Conservation (phyloP, 1,140 invertebrate genomes). For the Lepidurus arcticus region DNA sequence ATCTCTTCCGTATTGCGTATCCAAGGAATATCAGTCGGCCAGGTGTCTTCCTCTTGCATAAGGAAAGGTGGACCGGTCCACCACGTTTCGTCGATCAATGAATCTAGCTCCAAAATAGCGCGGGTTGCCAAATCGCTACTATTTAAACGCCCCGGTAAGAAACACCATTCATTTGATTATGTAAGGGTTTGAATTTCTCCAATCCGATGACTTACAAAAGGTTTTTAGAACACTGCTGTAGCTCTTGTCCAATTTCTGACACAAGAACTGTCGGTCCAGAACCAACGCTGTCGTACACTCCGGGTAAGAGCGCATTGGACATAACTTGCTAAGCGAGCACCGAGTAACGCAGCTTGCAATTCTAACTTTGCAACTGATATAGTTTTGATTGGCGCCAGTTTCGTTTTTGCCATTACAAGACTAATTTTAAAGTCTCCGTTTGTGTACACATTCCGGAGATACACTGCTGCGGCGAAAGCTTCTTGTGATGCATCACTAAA, state of each 20-base stretch:
- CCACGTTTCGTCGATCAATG: background rate
- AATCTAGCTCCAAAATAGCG: background rate
- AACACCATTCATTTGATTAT: conserved; percentile 19
- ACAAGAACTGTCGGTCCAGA: conserved; percentile 28
- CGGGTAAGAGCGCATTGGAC: background rate
- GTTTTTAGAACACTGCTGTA: background rate
- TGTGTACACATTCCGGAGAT: conserved; percentile 23
- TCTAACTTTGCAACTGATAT: conserved; percentile 26
- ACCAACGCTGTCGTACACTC: background rate
- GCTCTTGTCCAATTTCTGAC: conserved; percentile 22
- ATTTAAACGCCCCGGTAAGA: background rate
- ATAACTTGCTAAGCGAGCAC: conserved; percentile 23
- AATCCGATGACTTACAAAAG: conserved; percentile 17
- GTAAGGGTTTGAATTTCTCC: conserved; percentile 28
- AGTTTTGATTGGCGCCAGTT: conserved; percentile 33
- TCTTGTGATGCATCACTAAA: conserved; percentile 34
- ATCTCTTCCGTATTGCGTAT: background rate
- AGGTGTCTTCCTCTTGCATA: too few species aligned
- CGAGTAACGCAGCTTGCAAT: conserved; percentile 24
- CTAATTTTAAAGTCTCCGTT: background rate
- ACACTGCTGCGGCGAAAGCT: conserved; percentile 33
- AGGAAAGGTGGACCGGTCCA: conserved; percentile 19
- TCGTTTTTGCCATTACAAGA: conserved; percentile 34
- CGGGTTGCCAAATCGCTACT: background rate
- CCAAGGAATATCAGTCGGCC: conserved; percentile 26